Evolutionary conservation across 2,113 vertebrate genomes (phyloP).

Genomic region (Fukomys damarensis): DNA sequence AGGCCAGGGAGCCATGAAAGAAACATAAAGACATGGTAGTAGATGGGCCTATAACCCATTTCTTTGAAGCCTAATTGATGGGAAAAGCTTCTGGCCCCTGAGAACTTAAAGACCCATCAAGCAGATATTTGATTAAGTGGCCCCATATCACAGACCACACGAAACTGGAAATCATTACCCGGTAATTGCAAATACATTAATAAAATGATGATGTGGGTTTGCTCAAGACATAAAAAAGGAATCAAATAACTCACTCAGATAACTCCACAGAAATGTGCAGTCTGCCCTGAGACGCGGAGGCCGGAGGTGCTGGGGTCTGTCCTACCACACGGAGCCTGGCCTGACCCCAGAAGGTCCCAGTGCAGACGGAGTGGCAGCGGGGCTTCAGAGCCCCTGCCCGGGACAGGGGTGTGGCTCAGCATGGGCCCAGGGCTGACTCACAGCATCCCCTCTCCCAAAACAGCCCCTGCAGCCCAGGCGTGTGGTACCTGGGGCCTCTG

Average conservation of each 20-base stretch:
- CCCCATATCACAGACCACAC: conserved; percentile 54
- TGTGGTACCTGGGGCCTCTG: not conserved
- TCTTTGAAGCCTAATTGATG: conserved; percentile 82
- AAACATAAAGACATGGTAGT: conserved; percentile 70
- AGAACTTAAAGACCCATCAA: conserved; percentile 70
- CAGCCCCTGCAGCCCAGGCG: not conserved
- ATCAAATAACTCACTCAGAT: conserved; percentile 84
- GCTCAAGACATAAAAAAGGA: conserved; percentile 76
- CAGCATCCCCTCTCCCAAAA: not conserved
- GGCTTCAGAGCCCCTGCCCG: not conserved
- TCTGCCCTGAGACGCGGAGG: not conserved
- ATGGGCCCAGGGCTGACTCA: fast-evolving
- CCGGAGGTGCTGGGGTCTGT: not conserved
- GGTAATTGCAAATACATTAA: conserved; percentile 78
- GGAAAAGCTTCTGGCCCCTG: conserved; percentile 74
- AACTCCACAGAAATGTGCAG: conserved; percentile 52
- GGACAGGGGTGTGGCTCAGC: not conserved
- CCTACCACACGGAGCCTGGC: not conserved
- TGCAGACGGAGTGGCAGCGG: no score
- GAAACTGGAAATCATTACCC: conserved; percentile 72
- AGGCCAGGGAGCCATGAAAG: conserved; percentile 66
- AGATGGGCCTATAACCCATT: conserved; percentile 73
- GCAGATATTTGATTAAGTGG: conserved; percentile 74
- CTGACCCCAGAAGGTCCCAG: not conserved
- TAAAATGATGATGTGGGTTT: conserved; percentile 79